Evolutionary conservation across 37 sponge, comb jelly and placozoan species (phyloP).

Genomic region (Amphimedon queenslandica): DNA sequence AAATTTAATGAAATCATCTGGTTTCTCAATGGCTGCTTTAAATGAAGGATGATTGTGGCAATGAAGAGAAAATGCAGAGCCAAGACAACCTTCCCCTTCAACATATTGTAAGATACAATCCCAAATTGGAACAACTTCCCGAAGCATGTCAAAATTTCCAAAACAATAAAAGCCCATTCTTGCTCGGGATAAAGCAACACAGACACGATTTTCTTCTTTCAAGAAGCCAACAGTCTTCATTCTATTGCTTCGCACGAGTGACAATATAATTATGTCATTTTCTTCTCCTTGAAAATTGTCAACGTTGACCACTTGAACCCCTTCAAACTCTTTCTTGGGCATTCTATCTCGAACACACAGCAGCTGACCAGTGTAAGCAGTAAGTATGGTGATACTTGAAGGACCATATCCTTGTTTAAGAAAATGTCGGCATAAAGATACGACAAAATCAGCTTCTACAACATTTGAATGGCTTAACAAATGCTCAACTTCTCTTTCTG

Average conservation of each 20-base stretch:
- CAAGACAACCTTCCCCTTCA: constrained; percentile 27
- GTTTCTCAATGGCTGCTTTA: constrained; percentile 10
- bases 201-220: constrained; percentile 77
- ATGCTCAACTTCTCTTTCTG: constrained; percentile 33
- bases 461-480: constrained; percentile 71
- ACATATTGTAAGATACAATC: constrained; percentile 43
- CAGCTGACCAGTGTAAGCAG: constrained; percentile 82
- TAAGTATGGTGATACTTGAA: constrained; percentile 76
- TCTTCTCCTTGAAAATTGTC: constrained; percentile 98
- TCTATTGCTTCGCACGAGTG: constrained; percentile 77
- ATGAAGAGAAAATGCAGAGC: constrained; percentile 44
- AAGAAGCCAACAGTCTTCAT: constrained; percentile 71
- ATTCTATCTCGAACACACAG: constrained; percentile 40
- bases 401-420: constrained; percentile 62
- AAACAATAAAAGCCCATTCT: constrained; percentile 86
- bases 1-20: constrained; percentile 47
- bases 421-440: constrained; percentile 62
- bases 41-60: constrained; percentile 77
- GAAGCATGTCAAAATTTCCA: constrained; percentile 80
- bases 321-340: constrained; percentile 44
- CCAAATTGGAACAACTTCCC: constrained; percentile 53
- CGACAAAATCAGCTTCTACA: constrained; percentile 73
- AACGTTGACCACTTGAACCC: constrained; percentile 63
- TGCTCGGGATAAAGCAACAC: constrained; percentile 95
- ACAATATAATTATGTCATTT: constrained; percentile 88